Evolutionary conservation across 1,140 invertebrate genomes (phyloP), one percentile per base, ranked within the genome.

Genomic region (Oreohelix idahoensis): DNA sequence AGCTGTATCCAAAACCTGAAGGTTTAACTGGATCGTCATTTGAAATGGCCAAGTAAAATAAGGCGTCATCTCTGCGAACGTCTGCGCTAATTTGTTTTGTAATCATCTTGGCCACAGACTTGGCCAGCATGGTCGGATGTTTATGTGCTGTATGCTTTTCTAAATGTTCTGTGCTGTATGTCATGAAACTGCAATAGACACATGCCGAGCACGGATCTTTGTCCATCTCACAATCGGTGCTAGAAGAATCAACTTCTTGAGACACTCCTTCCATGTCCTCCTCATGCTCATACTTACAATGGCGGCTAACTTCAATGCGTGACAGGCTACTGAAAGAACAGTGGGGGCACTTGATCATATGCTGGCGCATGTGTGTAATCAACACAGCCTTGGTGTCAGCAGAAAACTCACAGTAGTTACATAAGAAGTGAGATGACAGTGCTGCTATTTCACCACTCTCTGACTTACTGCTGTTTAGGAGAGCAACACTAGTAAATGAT

Each of bases 201-300:
- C 80, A 82, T 4, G 80, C 80, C 13, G 80, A 75, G 63, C 80
- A 82, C n/a, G 80, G 80, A 49, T 82, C 80, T 58, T 82, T 82
- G 71, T 82, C 80, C 71, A 82, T 82, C n/a, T 82, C 80, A 58
- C 49, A 53, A 11, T 81, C 79, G 49, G 66, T 32, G 26, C 49
- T 53, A 26, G 69, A 75, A 0, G 71, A 53, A 23, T 51, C 70
- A 74, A 38, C 51, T 58, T 74, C 80, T n/a, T 74, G 42, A 74
- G 35, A 38, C 0, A 58, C 39, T n/a, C 11, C 35, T 26, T 82
- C 71, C 26, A 58, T 1, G 2, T 74, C 80, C 45, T 53, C 29
- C 35, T 82, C 80, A 75, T 82, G 80, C 73, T 82, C 80, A 51
- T 29, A 17, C 49, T 75, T 82, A n/a, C 70, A 39, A 75, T 82